Evolutionary conservation across 2,797 vertebrate species (phyloP).

Genomic region (Sebastes oblongus): DNA sequence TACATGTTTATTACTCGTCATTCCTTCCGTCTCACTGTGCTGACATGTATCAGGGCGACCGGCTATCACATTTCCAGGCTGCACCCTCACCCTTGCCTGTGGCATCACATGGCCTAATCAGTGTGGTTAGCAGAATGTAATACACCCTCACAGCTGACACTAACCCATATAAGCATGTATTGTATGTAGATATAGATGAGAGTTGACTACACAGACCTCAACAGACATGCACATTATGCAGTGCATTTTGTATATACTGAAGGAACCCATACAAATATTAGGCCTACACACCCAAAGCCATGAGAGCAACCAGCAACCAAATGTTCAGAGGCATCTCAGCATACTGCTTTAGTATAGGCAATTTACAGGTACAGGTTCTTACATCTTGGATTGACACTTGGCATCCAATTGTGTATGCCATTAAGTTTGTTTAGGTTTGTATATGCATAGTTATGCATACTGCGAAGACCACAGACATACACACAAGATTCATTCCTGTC

Average conservation of each 20-base stretch:
- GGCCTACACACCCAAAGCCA: slow-evolving; percentile 8
- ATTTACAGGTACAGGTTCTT: slow-evolving; percentile 17
- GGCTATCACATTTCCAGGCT: slow-evolving; percentile 56
- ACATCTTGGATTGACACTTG: slow-evolving; percentile 10
- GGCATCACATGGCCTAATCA: slow-evolving; percentile 51
- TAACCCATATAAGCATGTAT: not conserved
- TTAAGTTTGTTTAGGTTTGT: not conserved
- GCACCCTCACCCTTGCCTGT: slow-evolving; percentile 50
- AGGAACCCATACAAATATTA: slow-evolving; percentile 30
- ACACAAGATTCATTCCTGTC: not conserved
- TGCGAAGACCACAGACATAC: not conserved
- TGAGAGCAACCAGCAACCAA: not conserved
- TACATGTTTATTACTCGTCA: slow-evolving; percentile 28
- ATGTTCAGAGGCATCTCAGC: slow-evolving; percentile 20
- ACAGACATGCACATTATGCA: slow-evolving; percentile 24
- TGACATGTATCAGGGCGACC: slow-evolving; percentile 48
- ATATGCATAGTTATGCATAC: slow-evolving; percentile 36
- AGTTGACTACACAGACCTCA: slow-evolving; percentile 10
- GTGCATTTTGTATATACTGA: slow-evolving; percentile 21
- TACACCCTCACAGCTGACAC: slow-evolving; percentile 9
- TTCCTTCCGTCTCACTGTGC: slow-evolving; percentile 52
- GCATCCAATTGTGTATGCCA: not conserved
- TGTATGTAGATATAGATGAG: slow-evolving; percentile 17
- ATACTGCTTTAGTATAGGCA: slow-evolving; percentile 11
- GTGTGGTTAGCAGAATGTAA: slow-evolving; percentile 32